These are phyloP conservation scores for Hydroisotoma schaefferi DNA, from an alignment of 2,888 invertebrate species.

Conservation along the genomic window DNA sequence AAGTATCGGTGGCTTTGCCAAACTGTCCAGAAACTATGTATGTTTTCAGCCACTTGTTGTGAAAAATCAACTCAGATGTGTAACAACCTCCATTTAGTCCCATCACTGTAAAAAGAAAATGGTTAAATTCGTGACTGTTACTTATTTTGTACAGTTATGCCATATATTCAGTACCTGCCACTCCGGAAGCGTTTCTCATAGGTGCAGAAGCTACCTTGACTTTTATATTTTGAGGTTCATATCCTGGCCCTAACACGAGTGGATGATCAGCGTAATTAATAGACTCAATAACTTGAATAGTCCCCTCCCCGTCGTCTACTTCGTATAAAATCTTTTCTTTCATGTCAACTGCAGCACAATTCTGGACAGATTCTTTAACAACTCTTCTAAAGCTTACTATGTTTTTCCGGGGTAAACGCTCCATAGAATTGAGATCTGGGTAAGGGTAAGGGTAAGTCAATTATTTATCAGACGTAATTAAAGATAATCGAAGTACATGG, in stretches of 20 bases:
- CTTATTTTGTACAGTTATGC: background rate
- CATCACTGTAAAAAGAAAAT: conserved; percentile 57
- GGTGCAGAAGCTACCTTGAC: conserved; percentile 62
- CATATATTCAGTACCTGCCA: conserved; percentile 60
- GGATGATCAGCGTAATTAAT: conserved; percentile 72
- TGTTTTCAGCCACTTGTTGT: conserved; percentile 63
- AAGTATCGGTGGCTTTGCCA: conserved; percentile 71
- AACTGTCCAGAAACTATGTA: conserved; percentile 72
- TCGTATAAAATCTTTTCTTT: conserved; percentile 20
- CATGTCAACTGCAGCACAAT: no score
- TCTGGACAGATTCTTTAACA: conserved; percentile 1
- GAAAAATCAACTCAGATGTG: conserved; percentile 59
- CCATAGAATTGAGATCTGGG: conserved; percentile 68
- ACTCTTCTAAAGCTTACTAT: conserved; percentile 43
- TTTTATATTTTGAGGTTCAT: conserved; percentile 65
- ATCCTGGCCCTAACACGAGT: conserved; percentile 70
- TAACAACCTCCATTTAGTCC: conserved; percentile 68
- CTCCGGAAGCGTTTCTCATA: conserved; percentile 67
- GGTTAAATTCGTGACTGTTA: conserved; percentile 17
- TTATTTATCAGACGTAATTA: background rate
- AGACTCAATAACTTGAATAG: conserved; percentile 57
- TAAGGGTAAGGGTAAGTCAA: conserved; percentile 4
- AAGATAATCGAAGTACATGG: background rate
- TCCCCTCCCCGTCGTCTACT: conserved; percentile 28
- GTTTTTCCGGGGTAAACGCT: conserved; percentile 58